These are phyloP conservation scores for Pteronotus mesoamericanus DNA, from an alignment of 2,797 vertebrate genomes.

Conservation along the genomic window DNA sequence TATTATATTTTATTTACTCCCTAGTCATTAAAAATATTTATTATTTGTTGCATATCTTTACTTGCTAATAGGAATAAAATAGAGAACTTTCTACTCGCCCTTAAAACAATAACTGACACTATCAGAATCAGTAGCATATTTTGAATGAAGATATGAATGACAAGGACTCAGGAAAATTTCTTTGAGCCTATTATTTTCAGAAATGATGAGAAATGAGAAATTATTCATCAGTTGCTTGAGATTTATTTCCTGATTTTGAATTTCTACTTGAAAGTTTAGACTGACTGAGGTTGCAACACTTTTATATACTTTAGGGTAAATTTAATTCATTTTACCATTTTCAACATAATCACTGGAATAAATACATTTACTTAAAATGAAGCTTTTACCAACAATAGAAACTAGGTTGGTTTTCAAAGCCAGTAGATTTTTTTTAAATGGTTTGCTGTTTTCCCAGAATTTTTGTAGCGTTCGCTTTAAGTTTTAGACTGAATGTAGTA, in stretches of 20 bases:
- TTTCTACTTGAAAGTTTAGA: not conserved
- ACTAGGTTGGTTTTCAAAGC: not conserved
- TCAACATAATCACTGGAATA: not conserved
- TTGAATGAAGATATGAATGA: not conserved
- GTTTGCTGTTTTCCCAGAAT: not conserved
- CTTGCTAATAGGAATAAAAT: not conserved
- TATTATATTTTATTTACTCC: not conserved
- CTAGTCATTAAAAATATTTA: not conserved
- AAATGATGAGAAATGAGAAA: not conserved
- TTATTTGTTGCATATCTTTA: not conserved
- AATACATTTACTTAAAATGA: not conserved
- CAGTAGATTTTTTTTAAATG: not conserved
- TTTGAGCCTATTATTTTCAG: not conserved
- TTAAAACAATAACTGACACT: not conserved
- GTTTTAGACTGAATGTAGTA: constrained; percentile 11
- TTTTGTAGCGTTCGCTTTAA: constrained; percentile 6
- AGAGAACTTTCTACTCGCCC: not conserved
- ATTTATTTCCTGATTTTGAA: not conserved
- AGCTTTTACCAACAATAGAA: not conserved
- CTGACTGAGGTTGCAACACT: not conserved
- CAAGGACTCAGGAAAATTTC: not conserved
- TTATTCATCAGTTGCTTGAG: not conserved
- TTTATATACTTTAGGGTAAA: not conserved
- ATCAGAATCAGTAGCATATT: not conserved
- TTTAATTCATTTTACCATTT: not conserved